Evolutionary conservation across 2,888 invertebrate species (phyloP).

Genomic region (Scaptomyza tumidula): DNA sequence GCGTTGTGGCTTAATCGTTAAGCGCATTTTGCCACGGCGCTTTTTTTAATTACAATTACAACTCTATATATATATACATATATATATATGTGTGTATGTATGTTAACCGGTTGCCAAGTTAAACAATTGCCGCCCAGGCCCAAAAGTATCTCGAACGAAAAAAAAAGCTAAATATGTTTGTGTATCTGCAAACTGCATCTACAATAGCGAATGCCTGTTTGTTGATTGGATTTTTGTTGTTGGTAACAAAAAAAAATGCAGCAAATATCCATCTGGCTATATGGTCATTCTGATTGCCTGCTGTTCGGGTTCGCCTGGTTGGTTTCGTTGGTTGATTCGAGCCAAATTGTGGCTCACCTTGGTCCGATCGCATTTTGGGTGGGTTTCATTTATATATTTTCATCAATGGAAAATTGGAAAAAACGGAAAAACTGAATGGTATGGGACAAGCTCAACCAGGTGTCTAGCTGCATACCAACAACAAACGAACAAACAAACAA

Average conservation of each 20-base stretch:
- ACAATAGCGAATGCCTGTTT: constrained; percentile 14
- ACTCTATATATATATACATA: constrained; percentile 14
- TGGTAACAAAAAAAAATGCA: constrained; percentile 14
- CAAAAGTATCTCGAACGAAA: constrained; percentile 30
- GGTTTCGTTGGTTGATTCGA: no score
- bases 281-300: constrained; percentile 17
- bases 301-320: neutral
- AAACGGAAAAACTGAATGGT: constrained; percentile 66
- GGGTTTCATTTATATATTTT: constrained; percentile 17
- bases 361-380: neutral
- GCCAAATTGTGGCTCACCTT: no score
- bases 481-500: no score
- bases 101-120: constrained; percentile 46
- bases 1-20: constrained; percentile 23
- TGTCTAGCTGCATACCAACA: constrained; percentile 52
- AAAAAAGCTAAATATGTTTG: constrained; percentile 21
- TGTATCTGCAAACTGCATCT: constrained; percentile 32
- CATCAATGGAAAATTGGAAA: constrained; percentile 59
- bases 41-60: constrained; percentile 66
- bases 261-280: constrained; percentile 24
- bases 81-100: neutral
- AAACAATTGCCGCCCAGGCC: constrained; percentile 53
- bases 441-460: constrained; percentile 45
- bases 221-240: constrained; percentile 2
- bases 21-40: constrained; percentile 12